phyloP scores from a whole-genome alignment of 1,140 invertebrate species.

The Drosophila takahashii region DNA sequence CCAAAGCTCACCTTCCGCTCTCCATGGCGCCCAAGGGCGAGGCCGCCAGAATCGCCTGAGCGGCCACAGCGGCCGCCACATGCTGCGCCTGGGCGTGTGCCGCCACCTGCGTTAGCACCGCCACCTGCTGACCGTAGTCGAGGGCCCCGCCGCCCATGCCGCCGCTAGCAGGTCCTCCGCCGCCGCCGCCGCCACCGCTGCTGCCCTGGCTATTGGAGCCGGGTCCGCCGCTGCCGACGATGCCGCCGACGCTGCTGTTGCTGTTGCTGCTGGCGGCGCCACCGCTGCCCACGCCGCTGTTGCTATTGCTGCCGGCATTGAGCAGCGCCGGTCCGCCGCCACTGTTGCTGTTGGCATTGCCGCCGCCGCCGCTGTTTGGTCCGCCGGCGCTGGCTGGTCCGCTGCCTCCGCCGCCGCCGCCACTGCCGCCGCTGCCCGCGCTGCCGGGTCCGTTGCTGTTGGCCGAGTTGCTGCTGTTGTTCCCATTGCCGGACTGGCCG shows the following conservation, averaged over 20 bases:
- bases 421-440: conserved; percentile 61
- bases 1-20: conserved; percentile 68
- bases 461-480: conserved; percentile 64
- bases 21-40: conserved; percentile 79
- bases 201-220: conserved; percentile 41
- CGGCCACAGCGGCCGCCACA: conserved; percentile 70
- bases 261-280: conserved; percentile 48
- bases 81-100: conserved; percentile 51
- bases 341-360: conserved; percentile 57
- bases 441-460: conserved; percentile 72
- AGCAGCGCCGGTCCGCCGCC: conserved; percentile 43
- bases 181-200: conserved; percentile 38
- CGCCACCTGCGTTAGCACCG: conserved; percentile 25
- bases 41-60: conserved; percentile 59
- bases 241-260: conserved; percentile 49
- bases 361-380: conserved; percentile 44
- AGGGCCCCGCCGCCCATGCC: conserved; percentile 28
- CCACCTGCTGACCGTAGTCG: conserved; percentile 49
- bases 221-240: conserved; percentile 32
- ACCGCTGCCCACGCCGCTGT: conserved; percentile 46
- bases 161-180: conserved; percentile 27
- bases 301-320: conserved; percentile 53
- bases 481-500: conserved; percentile 26
- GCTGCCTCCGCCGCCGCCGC: conserved; percentile 34
- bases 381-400: conserved; percentile 39